A percentile compares a stretch with the other conserved stretches of the same genome.
These are phyloP conservation scores for Magallana nippona DNA, from an alignment of 2,888 invertebrate species.

Conservation along the genomic window DNA sequence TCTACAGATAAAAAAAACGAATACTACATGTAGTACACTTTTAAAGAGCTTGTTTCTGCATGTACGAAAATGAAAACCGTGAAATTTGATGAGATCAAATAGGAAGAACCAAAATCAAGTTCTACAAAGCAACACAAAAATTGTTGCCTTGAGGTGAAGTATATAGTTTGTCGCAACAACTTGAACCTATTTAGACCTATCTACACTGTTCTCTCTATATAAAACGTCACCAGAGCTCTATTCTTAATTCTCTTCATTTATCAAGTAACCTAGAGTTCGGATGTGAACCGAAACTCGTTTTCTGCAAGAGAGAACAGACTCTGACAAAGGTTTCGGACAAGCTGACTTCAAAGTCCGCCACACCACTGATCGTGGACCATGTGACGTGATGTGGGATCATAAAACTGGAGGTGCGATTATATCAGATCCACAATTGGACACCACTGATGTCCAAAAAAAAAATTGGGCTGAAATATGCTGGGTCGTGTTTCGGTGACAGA, in stretches of 20 bases:
- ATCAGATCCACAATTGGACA: neutral
- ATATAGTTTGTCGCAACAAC: too few relatives aligned
- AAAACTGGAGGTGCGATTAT: slow-evolving; percentile 7
- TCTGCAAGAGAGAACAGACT: slow-evolving; percentile 5
- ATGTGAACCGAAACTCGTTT: slow-evolving; percentile 3
- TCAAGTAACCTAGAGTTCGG: neutral
- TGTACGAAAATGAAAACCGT: too few relatives aligned
- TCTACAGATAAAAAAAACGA: too few relatives aligned
- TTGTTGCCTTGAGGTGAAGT: too few relatives aligned
- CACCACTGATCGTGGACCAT: slow-evolving; percentile 10
- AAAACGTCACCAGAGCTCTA: neutral
- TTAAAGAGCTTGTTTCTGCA: too few relatives aligned
- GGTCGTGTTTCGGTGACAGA: slow-evolving; percentile 30
- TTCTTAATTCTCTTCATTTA: too few relatives aligned
- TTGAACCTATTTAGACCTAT: too few relatives aligned
- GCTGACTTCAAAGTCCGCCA: neutral
- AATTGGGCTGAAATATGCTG: slow-evolving; percentile 31
- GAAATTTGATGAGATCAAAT: too few relatives aligned
- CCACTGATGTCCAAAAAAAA: slow-evolving; percentile 14
- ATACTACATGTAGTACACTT: too few relatives aligned
- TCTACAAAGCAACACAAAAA: too few relatives aligned
- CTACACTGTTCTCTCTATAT: too few relatives aligned
- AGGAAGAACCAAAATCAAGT: too few relatives aligned
- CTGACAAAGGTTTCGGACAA: neutral
- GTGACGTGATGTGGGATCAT: neutral